Base-by-base conservation (phyloP, 2,113 vertebrate genomes). In the Lophura nycthemera region DNA sequence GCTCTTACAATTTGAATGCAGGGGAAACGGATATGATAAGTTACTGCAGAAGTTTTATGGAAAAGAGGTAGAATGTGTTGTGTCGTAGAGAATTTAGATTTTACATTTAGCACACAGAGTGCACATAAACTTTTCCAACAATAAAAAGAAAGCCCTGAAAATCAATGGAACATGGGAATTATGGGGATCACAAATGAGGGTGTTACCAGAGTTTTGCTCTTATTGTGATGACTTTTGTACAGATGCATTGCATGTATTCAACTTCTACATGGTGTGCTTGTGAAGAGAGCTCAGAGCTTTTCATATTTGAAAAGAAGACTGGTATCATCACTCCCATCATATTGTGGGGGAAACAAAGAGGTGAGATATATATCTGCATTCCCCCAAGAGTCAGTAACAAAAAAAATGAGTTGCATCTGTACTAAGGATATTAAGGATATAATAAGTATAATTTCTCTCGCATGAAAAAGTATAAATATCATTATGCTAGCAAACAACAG, bases 11-110 rank as follows among this genome's bases (percentile, higher is more conserved):
- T 1, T 3, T 56, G 29, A 29, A 48, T 45, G 10, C 6, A 34
- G 34, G 10, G 63, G 11, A 81, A 83, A 48, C 10, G 2, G 2
- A 15, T 43, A 52, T 66, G 1, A 15, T 65, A 11, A 66, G 1
- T n/a, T 54, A 48, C 2, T 42, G n/a, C 4, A 72, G 38, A 87
- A 56, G 6, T 13, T 86, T 70, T 71, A 52, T 6, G 40, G 40
- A 64, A 19, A 19, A 10, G 11, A 2, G 11, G 2, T 22, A 45
- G 0, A 1, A 29, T 43, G 10, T 14, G 48, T 36, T 11, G 6
- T 32, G 7, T n/a, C 11, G 13, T 40, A 9, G 7, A 89, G 19
- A 78, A 84, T 45, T 66, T 48, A 48, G 5, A 36, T 47, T 47
- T 36, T 6, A 32, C 15, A 60, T 81, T 81, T 34, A 18, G 45